These are phyloP conservation scores for Alexandromys fortis DNA, from an alignment of 2,113 vertebrate species.

Conservation along the genomic window DNA sequence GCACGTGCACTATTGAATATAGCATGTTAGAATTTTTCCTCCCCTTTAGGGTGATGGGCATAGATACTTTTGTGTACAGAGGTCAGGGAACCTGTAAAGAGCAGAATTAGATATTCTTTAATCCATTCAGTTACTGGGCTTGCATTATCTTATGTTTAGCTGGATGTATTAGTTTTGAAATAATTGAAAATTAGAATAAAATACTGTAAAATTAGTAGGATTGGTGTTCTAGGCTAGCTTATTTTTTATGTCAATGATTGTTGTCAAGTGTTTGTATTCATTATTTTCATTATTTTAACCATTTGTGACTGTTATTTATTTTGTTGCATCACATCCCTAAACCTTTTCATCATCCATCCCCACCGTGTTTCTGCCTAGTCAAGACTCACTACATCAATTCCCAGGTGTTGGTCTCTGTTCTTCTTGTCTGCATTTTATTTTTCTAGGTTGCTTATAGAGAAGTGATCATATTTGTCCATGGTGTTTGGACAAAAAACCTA, in stretches of 20 bases:
- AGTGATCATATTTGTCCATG: neutral
- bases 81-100: neutral
- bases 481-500: neutral
- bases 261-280: neutral
- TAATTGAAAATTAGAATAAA: conserved; percentile 27
- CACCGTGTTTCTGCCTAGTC: neutral
- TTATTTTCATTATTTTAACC: conserved; percentile 34
- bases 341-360: neutral
- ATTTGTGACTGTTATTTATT: neutral
- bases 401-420: neutral
- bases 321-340: neutral
- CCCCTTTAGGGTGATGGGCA: neutral
- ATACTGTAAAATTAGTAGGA: neutral
- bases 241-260: neutral
- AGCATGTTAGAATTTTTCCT: neutral
- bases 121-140: neutral
- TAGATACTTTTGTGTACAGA: neutral
- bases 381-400: neutral
- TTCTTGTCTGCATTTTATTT: conserved; percentile 36
- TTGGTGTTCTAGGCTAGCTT: neutral
- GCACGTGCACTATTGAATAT: neutral
- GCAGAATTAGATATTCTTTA: neutral
- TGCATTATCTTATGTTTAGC: neutral
- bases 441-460: neutral
- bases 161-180: conserved; percentile 42